These are phyloP conservation scores for Oscheius onirici DNA, from an alignment of 2,888 invertebrate genomes.

Conservation along the genomic window DNA sequence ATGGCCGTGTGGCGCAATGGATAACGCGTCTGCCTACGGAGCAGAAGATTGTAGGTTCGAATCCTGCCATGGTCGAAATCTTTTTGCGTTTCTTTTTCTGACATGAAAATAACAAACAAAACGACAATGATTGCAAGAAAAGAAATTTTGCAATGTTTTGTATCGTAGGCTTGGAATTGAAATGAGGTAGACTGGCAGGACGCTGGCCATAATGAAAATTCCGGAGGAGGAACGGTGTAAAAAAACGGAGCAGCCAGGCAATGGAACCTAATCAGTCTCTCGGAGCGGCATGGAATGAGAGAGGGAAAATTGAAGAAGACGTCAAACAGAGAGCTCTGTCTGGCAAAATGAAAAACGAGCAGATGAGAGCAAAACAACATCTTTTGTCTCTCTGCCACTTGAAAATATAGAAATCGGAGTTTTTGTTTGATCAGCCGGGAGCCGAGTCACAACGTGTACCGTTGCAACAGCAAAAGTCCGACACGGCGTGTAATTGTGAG, in stretches of 20 bases:
- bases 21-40: slow-evolving; percentile 72
- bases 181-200: not conserved
- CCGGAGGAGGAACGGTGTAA: slow-evolving; percentile 3
- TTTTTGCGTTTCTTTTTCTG: slow-evolving; percentile 20
- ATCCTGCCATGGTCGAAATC: slow-evolving; percentile 50
- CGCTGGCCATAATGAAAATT: not conserved
- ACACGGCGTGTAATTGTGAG: slow-evolving; percentile 22
- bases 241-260: not conserved
- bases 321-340: not conserved
- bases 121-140: too few species aligned
- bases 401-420: not conserved
- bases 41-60: slow-evolving; percentile 73
- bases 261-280: slow-evolving; percentile 3
- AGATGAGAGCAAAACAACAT: too few species aligned
- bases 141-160: not conserved
- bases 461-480: slow-evolving; percentile 11
- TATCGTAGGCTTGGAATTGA: not conserved
- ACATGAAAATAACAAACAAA: too few species aligned
- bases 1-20: slow-evolving; percentile 63
- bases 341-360: not conserved
- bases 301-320: slow-evolving; percentile 11
- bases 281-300: not conserved
- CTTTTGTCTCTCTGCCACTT: too few species aligned
- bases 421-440: slow-evolving; percentile 16
- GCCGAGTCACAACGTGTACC: not conserved